phyloP scores from a whole-genome alignment of 2,113 vertebrate species.

The Balaenoptera acutorostrata region DNA sequence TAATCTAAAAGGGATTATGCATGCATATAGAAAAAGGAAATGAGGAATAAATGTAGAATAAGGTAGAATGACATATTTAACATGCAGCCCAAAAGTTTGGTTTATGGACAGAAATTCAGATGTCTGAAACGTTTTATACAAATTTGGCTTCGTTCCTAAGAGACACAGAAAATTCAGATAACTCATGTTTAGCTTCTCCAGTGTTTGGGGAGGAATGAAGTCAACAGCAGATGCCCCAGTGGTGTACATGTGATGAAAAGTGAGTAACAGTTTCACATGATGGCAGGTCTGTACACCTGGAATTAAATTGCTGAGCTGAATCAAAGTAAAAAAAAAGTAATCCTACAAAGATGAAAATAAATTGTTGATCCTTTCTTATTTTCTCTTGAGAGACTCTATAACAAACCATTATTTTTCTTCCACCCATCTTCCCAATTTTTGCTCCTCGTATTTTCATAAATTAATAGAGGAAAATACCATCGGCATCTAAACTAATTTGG shows the following conservation, averaged over 20 bases:
- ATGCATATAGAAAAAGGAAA: background rate
- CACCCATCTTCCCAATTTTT: background rate
- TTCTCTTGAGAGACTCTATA: background rate
- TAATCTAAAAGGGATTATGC: conserved; percentile 7
- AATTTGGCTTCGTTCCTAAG: conserved; percentile 10
- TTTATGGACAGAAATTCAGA: conserved; percentile 29
- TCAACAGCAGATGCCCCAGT: background rate
- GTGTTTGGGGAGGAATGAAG: background rate
- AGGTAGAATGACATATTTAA: background rate
- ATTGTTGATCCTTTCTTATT: background rate
- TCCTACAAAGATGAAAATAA: background rate
- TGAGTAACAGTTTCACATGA: background rate
- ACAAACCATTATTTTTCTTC: background rate
- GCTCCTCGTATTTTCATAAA: conserved; percentile 34
- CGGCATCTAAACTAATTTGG: conserved; percentile 9
- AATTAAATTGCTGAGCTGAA: background rate
- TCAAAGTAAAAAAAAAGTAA: background rate
- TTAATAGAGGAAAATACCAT: background rate
- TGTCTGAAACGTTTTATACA: conserved; percentile 8
- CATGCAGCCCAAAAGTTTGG: conserved; percentile 1
- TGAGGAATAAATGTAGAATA: background rate
- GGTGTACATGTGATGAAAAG: background rate
- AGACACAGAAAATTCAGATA: background rate
- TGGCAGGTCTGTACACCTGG: background rate
- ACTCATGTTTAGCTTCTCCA: background rate